Evolutionary conservation across 2,888 invertebrate genomes (phyloP), one percentile per base, ranked within the genome.

Genomic region (Nomada fabriciana): DNA sequence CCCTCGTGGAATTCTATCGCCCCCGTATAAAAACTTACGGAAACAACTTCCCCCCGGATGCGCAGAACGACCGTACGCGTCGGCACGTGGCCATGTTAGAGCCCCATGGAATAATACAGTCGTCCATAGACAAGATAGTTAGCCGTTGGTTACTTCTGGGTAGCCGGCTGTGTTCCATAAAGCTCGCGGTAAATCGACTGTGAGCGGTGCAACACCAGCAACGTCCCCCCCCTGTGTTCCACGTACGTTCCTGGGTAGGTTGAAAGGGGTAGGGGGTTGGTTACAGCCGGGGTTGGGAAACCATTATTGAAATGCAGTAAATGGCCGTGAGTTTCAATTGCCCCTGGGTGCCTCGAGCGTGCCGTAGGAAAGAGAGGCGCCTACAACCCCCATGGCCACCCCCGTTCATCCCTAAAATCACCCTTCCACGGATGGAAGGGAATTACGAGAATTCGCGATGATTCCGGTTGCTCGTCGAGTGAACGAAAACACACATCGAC

Each of bases 221-320:
- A 63, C 76, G 50, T 72, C 72, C 25, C 52, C 25, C 76, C 69
- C 80, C 59, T 75, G 84, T 83, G 86, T 84, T 89, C 84, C 88
- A 76, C 78, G 84, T 83, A 84, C 77, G 76, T 68, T 71, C 61
- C 29, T 53, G 20, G 23, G 69, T 65, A 50, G 29, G 50, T 36
- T 73, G 72, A 52, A 42, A 43, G 52, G 60, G 65, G 59, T 61
- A 29, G 50, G 43, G 29, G 43, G 42, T 36, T 13, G 47, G 61
- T 55, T 64, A 15, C 36, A 47, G 61, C 15, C 76, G 57, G 80
- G 88, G 83, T 80, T 72, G 89, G 89, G 84, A 89, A 88, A 89
- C 89, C 88, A 88, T 88, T 88, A 88, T 88, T 88, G 88, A 88
- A 88, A 89, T 89, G 89, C 88, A 89, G 89, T 88, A 88, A 88